Conservation (phyloP, 2,888 invertebrate genomes). For the Itoplectis maculator region DNA sequence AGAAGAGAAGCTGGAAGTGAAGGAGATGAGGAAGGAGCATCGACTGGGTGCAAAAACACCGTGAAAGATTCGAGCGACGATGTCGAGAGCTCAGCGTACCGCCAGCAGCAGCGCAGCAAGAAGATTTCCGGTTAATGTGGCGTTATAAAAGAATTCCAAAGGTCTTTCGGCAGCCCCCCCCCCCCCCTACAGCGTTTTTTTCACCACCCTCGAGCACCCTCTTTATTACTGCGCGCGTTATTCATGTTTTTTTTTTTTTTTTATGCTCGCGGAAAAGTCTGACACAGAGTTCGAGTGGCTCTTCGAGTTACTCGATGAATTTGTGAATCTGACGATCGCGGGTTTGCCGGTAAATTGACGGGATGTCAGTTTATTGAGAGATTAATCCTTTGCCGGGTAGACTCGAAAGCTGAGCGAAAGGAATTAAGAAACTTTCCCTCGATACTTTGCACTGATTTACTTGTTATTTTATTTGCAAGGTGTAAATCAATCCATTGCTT, state of each 20-base stretch:
- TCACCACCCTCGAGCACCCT: conserved; percentile 62
- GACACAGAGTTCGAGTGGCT: background rate
- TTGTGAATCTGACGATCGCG: background rate
- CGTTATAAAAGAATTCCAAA: conserved; percentile 73
- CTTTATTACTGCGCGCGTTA: conserved; percentile 36
- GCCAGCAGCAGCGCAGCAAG: conserved; percentile 62
- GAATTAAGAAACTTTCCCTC: too few relatives aligned
- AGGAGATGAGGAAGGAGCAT: conserved; percentile 28
- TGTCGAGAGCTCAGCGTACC: background rate
- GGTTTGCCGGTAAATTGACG: background rate
- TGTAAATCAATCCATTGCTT: too few relatives aligned
- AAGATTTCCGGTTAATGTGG: conserved; percentile 80
- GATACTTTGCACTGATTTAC: too few relatives aligned
- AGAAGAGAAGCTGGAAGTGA: background rate
- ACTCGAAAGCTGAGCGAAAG: too few relatives aligned
- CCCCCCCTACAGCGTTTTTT: background rate
- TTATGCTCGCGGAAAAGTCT: background rate
- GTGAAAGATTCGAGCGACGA: conserved; percentile 34
- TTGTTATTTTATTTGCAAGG: too few relatives aligned
- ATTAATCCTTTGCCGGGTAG: too few relatives aligned
- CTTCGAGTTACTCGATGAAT: background rate
- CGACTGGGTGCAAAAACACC: conserved; percentile 32
- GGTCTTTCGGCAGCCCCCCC: conserved; percentile 7
- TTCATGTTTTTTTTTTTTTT: background rate
- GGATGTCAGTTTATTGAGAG: too few relatives aligned